Evolutionary conservation across 2,888 invertebrate species (phyloP), one percentile per base, ranked within the genome.

Genomic region (Clostera curtula): DNA sequence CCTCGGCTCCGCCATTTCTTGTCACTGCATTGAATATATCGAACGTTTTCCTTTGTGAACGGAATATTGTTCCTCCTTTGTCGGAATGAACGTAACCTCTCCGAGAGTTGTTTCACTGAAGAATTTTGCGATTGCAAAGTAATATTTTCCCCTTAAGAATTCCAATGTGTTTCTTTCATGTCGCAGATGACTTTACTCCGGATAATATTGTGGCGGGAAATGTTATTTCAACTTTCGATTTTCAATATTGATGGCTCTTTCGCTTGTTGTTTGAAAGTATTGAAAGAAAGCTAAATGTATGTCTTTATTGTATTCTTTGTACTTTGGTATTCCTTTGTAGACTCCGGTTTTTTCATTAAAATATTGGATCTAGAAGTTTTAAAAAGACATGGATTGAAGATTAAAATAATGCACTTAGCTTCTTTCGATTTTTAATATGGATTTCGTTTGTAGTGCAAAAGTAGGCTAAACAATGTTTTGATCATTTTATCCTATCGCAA

Each of bases 1-100:
- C 76, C 74, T 73, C 69, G 68, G 73, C 67, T 69, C 68, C 74
- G 72, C 71, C 69, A 73, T 79, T 80, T 79, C 80, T 80, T 80
- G 82, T 82, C 82, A 82, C 80, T 79, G 79, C 83, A 80, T 80
- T 79, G 80, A 82, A 82, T 82, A 82, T 82, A 82, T 82, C 79
- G 80, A 71, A 67, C 67, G 75, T 69, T 72, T 68, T 71, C 80
- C 82, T 82, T 82, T 82, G 82, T 82, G 76, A 74, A 65, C 72
- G 66, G 79, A 74, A 80, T 82, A 82, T 80, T 80, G 82, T 79
- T 79, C 73, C 73, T 79, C 80, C 74, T 77, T 82, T 79, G 74
- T 77, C 75, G 74, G 73, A 79, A 77, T 76, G 79, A 80, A 79
- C 75, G 76, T 74, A 71, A 74, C 79, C 79, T 73, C 65, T 64